Percentiles rank a stretch among this genome's conserved stretches.
phyloP scores from a whole-genome alignment of 2,113 vertebrate genomes.

The Menura novaehollandiae region DNA sequence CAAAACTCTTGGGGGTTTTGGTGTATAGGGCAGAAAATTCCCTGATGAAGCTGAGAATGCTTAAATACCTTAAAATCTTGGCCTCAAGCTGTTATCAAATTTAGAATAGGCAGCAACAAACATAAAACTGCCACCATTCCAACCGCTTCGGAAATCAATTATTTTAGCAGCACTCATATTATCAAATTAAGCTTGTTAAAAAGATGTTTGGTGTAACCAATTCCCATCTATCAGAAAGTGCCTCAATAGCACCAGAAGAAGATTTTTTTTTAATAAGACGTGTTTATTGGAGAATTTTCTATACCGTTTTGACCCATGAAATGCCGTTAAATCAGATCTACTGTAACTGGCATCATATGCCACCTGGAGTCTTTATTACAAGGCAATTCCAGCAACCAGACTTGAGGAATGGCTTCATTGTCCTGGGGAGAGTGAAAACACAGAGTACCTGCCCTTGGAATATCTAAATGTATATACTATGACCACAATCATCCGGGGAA shows the following conservation, averaged over 20 bases:
- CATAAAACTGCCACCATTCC: not conserved
- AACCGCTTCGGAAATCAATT: not conserved
- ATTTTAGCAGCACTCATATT: not conserved
- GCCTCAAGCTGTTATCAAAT: not conserved
- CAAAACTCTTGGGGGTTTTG: not conserved
- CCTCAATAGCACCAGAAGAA: not conserved
- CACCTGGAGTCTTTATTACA: not conserved
- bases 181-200: not conserved
- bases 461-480: not conserved
- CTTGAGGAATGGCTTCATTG: not conserved
- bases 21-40: not conserved
- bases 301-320: not conserved
- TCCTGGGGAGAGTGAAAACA: not conserved
- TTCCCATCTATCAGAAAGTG: not conserved
- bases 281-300: not conserved
- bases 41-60: not conserved
- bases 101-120: not conserved
- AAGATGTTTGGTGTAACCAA: not conserved
- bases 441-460: not conserved
- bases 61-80: not conserved
- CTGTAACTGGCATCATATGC: not conserved
- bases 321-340: not conserved
- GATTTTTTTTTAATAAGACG: not conserved
- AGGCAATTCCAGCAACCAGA: not conserved
- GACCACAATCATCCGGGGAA: fast-evolving